Percentiles rank a stretch among this genome's conserved stretches.
Conservation (phyloP, 1,140 invertebrate species). For the Pseudomyrmex pallidus region DNA sequence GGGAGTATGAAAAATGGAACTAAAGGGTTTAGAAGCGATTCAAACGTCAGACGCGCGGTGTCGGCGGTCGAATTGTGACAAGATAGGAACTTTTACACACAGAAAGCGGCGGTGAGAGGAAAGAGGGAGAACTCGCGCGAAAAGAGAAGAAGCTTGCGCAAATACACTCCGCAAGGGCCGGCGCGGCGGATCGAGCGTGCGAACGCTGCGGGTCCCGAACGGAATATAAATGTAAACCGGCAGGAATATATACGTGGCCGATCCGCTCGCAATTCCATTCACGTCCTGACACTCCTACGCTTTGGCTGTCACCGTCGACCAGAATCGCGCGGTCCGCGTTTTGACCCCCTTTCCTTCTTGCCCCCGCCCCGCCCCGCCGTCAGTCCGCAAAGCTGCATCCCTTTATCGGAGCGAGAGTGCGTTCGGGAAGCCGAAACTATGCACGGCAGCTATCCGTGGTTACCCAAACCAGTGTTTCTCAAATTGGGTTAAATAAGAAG, state of each 20-base stretch:
- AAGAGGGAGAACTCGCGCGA: neutral
- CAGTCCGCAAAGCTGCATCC: slow-evolving; percentile 19
- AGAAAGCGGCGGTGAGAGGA: neutral
- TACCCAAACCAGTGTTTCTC: slow-evolving; percentile 49
- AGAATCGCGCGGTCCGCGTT: slow-evolving; percentile 30
- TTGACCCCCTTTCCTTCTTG: slow-evolving; percentile 26
- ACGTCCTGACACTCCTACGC: slow-evolving; percentile 68
- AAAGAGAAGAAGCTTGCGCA: slow-evolving; percentile 12
- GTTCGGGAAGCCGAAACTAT: slow-evolving; percentile 56
- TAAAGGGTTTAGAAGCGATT: slow-evolving; percentile 38
- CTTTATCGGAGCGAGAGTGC: slow-evolving; percentile 38
- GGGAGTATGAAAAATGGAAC: slow-evolving; percentile 52
- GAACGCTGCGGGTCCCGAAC: slow-evolving; percentile 23
- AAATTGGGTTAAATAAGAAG: slow-evolving; percentile 24
- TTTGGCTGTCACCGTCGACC: slow-evolving; percentile 63
- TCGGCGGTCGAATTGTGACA: slow-evolving; percentile 45
- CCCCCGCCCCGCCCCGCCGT: neutral
- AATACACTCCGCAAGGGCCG: slow-evolving; percentile 51
- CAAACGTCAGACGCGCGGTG: slow-evolving; percentile 24
- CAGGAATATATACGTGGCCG: slow-evolving; percentile 50
- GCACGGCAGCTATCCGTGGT: slow-evolving; percentile 48
- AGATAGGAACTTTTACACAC: slow-evolving; percentile 33
- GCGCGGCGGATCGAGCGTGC: slow-evolving; percentile 33
- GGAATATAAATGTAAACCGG: slow-evolving; percentile 72
- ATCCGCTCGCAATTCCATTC: slow-evolving; percentile 72